phyloP scores from a whole-genome alignment of 2,797 vertebrate genomes.

The Emys orbicularis region DNA sequence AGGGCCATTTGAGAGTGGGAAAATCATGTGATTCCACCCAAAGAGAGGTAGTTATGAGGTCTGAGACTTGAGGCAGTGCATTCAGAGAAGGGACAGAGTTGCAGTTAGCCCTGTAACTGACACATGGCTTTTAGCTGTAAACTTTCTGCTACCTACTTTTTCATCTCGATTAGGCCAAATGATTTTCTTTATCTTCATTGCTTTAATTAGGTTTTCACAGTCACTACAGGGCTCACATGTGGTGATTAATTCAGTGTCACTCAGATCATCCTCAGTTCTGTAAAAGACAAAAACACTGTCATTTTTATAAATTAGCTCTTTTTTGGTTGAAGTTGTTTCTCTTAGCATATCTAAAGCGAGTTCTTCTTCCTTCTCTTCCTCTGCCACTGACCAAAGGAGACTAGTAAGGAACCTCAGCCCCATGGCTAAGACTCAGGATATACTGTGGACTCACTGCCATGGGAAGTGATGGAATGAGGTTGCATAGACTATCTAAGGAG shows the following conservation, averaged over 20 bases:
- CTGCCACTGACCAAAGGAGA: not conserved
- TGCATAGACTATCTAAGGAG: not conserved
- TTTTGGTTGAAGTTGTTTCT: not conserved
- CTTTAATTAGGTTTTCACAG: not conserved
- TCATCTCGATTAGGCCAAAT: not conserved
- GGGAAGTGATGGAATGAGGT: not conserved
- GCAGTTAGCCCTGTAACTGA: not conserved
- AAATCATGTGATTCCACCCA: not conserved
- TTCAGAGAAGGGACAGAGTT: not conserved
- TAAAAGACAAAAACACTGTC: not conserved
- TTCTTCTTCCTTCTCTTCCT: not conserved
- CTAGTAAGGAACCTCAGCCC: not conserved
- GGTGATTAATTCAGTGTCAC: conserved; percentile 16
- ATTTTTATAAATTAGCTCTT: not conserved
- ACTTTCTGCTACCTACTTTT: not conserved
- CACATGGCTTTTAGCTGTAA: rapidly evolving
- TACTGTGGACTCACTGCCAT: not conserved
- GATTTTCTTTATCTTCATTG: conserved; percentile 8
- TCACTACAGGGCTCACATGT: not conserved
- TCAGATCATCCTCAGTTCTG: conserved; percentile 8
- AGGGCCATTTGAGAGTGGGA: not conserved
- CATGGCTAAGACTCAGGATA: not conserved
- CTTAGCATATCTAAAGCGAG: not conserved
- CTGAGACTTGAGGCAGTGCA: not conserved
- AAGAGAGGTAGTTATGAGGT: not conserved